Evolutionary conservation across 1,140 invertebrate genomes (phyloP), one percentile per base, ranked within the genome.

Genomic region (Hypothenemus hampei): DNA sequence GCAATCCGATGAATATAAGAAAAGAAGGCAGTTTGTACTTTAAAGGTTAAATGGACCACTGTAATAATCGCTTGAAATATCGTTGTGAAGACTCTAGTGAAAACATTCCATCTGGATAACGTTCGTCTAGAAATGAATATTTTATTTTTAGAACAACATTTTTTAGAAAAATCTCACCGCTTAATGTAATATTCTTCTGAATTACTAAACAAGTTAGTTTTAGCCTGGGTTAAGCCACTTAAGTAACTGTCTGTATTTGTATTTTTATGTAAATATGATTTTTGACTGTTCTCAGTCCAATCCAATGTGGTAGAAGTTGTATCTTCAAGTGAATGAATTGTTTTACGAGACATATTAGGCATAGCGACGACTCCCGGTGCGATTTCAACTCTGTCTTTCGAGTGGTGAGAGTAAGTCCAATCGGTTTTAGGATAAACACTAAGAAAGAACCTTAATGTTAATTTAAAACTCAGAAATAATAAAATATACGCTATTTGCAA

Each of bases 391-490:
- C 86, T 80, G 73, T 84, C 85, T 56, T 81, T 80, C n/a, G 86
- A 87, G 29, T 80, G 67, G 31, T 75, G 75, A 0, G 86, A 88
- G 70, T 89, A 89, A 4, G 86, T 89, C 70, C 87, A 89, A 72
- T 89, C 86, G 57, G 86, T 89, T 74, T 88, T 89, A 4, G 86
- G 85, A 62, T 85, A 87, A 66, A 83, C 83, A 66, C 82, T 85
- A 69, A 6, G 52, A 59, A 22, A 6, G 20, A 19, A 10, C 0
- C 44, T 16, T n/a, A n/a, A n/a, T n/a, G n/a, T n/a, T n/a, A n/a
- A 13, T 43, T 43, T n/a, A n/a, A n/a, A n/a, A n/a, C n/a, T n/a
- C n/a, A n/a, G n/a, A n/a, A n/a, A n/a, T n/a, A n/a, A n/a, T n/a
- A n/a, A n/a, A n/a, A n/a, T n/a, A n/a, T n/a, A n/a, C n/a, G n/a